Percentiles rank a stretch among this genome's conserved stretches.
phyloP scores from a whole-genome alignment of 1,140 invertebrate species.

The Drosophila subobscura region DNA sequence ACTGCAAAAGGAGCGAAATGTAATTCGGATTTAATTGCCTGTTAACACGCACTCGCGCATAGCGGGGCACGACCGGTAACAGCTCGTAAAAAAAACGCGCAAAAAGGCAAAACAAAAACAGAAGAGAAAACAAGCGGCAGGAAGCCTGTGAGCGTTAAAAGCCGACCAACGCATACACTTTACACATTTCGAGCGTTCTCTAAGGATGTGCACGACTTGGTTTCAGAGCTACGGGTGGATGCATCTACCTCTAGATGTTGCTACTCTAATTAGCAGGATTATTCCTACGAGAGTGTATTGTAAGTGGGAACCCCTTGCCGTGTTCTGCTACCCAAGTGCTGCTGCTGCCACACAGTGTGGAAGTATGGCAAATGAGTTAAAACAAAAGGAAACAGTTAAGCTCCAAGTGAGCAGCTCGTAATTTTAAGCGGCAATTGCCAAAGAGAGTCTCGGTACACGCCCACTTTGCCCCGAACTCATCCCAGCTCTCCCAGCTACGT shows the following conservation, averaged over 20 bases:
- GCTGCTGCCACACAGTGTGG: conserved; percentile 1
- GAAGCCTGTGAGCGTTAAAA: background rate
- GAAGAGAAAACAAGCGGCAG: background rate
- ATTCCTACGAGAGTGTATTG: no score
- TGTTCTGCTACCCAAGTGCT: no score
- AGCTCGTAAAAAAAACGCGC: conserved; percentile 70
- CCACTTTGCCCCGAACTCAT: background rate
- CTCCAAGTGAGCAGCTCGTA: conserved; percentile 77
- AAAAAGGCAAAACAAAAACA: conserved; percentile 27
- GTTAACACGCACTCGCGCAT: conserved; percentile 79
- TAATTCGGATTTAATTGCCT: conserved; percentile 82
- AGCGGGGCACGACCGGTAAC: conserved; percentile 66
- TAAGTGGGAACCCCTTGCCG: no score
- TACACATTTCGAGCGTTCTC: background rate
- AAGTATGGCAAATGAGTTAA: conserved; percentile 38
- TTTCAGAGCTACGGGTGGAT: no score
- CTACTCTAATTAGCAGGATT: no score
- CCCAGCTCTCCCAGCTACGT: no score
- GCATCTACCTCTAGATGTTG: no score
- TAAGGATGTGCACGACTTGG: no score
- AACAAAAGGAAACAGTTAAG: conserved; percentile 60
- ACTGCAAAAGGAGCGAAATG: conserved; percentile 70
- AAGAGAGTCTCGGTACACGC: background rate
- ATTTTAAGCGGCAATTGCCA: conserved; percentile 63
- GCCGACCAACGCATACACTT: conserved; percentile 13